Base-by-base conservation (phyloP, 2,888 invertebrate species). In the Drosophila atroscutellata region DNA sequence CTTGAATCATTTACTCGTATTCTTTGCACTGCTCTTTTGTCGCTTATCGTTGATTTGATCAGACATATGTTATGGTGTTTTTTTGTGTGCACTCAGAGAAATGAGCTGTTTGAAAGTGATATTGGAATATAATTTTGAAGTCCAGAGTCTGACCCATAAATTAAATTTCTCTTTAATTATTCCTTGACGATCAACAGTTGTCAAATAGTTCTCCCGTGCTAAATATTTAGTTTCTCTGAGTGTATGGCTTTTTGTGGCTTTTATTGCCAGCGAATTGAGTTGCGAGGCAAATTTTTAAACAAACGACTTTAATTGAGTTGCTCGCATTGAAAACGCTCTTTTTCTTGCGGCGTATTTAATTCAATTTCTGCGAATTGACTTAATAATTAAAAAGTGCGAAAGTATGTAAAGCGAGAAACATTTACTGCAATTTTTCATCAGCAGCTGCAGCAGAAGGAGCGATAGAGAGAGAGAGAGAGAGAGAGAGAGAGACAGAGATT, bases 281-380 rank as follows among this genome's bases (percentile, higher is more conserved):
- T n/a, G 20, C 6, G 6, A 15, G 49, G 32, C 32, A 51, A 54
- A 71, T 63, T 39, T 49, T 20, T 32, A 18, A 50, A 51, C 28
- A 28, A 42, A 47, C 37, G 36, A 1, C 47, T 59, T 39, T 60
- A 50, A 63, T 65, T 72, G 54, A 56, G 26, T 63, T 52, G 18
- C 49, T 66, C 55, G 45, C 52, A 65, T 56, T 65, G 77, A 62
- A 32, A 13, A 15, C 1, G 30, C 28, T 13, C 1, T 2, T n/a
- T 30, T 4, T 18, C 47, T 50, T n/a, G 39, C 24, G 8, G 4
- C 18, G 24, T 2, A 7, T 72, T 71, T 61, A 63, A 86, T 81
- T 81, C 45, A 66, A 72, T 84, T 86, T 78, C 30, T 67, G 52
- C 77, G n/a, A 81, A 86, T 79, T 79, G 77, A 89, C 72, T 84